Evolutionary conservation across 92 coral and sea anemone species (phyloP), one percentile per base, ranked within the genome.

Genomic region (Chrysogorgia sp.): DNA sequence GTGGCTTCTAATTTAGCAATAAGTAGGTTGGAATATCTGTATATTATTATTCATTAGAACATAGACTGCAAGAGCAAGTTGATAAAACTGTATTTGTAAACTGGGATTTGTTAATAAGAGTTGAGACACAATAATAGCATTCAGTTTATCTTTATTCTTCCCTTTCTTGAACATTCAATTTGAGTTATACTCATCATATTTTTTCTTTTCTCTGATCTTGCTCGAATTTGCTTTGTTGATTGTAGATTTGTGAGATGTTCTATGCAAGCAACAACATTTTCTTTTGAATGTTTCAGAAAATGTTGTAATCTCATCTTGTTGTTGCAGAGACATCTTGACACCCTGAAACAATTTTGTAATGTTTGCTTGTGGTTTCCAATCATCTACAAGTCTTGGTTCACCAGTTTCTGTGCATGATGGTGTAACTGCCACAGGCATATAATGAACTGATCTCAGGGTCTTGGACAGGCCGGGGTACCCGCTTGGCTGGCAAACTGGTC

Each of bases 171-270:
- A 86, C 83, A 19, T 35, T 81, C 66, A 75, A 70, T 75, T 82
- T 76, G 71, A 82, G 86, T 86, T 83, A 67, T 86, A 86, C 29
- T 86, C 90, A 30, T 86, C 72, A 62, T 64, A 86, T 2, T 34
- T 34, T 57, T 71, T 86, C 45, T 65, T 40, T 85, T 81, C 64
- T 21, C 89, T 53, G 40, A 40, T 37, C 57, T 80, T 67, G 77
- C 53, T 53, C 77, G 84, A 53, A 80, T 80, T 53, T 80, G 37
- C 66, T 67, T 53, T 34, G 37, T 19, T 40, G 14, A 63, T 52
- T 67, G 69, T 19, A 80, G 47, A 55, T 55, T 80, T 32, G 84
- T 80, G 25, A 80, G 64, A 55, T 80, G 77, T 49, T 80, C 56
- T 17, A 66, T n/a, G 40, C 29, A 80, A 34, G 50, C 65, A 52